phyloP scores from a whole-genome alignment of 1,140 invertebrate genomes.

The Drosophila mojavensis region DNA sequence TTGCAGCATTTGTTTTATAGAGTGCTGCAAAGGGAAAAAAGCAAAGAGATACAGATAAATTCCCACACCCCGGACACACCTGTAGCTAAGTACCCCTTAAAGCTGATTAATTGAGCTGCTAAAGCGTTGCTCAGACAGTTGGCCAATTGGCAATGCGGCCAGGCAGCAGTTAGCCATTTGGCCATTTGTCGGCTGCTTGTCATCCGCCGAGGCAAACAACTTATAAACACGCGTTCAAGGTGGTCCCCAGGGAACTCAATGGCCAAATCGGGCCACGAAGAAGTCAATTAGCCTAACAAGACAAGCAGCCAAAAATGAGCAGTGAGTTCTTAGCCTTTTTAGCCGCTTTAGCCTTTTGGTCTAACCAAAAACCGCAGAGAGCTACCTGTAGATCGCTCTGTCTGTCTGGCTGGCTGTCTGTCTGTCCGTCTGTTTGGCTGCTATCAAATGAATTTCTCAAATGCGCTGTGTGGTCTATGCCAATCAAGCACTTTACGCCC shows the following conservation, averaged over 20 bases:
- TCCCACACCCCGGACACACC: slow-evolving; percentile 49
- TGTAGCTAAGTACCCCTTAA: slow-evolving; percentile 52
- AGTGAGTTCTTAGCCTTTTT: slow-evolving; percentile 5
- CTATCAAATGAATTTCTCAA: slow-evolving; percentile 69
- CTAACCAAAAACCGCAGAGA: slow-evolving; percentile 20
- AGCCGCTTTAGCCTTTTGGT: slow-evolving; percentile 15
- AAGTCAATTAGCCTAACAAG: slow-evolving; percentile 82
- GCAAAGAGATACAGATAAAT: slow-evolving; percentile 26
- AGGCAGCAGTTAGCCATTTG: slow-evolving; percentile 16
- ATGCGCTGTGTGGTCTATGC: slow-evolving; percentile 77
- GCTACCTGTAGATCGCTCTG: slow-evolving; percentile 1
- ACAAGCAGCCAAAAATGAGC: slow-evolving; percentile 53
- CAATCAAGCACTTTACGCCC: slow-evolving; percentile 81
- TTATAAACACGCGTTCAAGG: slow-evolving; percentile 55
- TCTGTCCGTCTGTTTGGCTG: slow-evolving; percentile 24
- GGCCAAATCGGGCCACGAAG: slow-evolving; percentile 33
- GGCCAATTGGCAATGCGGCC: slow-evolving; percentile 2
- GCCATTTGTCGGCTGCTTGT: slow-evolving; percentile 47
- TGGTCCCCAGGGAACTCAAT: slow-evolving; percentile 45
- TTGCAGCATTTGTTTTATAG: slow-evolving; percentile 3
- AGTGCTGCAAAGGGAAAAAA: neutral
- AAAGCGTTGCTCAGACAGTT: slow-evolving; percentile 42
- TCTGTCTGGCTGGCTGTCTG: neutral
- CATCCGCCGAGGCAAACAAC: slow-evolving; percentile 55
- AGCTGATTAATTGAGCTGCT: slow-evolving; percentile 76